Base-by-base conservation (phyloP, 2,113 vertebrate genomes). In the Suricata suricatta region DNA sequence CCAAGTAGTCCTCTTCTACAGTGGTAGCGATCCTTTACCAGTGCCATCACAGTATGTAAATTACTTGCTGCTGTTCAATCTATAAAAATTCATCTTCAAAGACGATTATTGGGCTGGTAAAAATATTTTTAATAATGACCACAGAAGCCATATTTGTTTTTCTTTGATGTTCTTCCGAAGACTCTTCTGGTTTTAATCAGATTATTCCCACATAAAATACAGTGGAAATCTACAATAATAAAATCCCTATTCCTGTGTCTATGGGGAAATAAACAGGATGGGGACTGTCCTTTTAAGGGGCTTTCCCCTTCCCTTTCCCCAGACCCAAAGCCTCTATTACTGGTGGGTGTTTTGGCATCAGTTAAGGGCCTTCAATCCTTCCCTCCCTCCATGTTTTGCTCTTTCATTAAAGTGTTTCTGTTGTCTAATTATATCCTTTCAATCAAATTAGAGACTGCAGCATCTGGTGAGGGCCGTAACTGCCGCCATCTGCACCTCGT, bases 361-460 rank as follows among this genome's bases (percentile, higher is more conserved):
- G 85, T 99, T 98, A 98, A 99, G 98, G 98, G 99, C 99, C 99
- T 99, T 99, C 99, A 99, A 98, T 98, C 98, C 98, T 98, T 98
- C 98, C 98, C 98, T 98, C 97, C 97, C 94, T 98, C 98, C 98
- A 93, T 98, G 98, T 98, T 80, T 99, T 98, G 97, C 98, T 98
- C 98, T 99, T 98, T 98, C 98, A 99, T 99, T 99, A 99, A 98
- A 99, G 99, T 99, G 99, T 99, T 99, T 99, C 99, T 99, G 99
- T 99, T 99, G 99, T 99, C 99, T 99, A 99, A 99, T 99, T 99
- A 99, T 99, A 99, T 99, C 99, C 99, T 99, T 99, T 99, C 99
- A 99, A 99, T 99, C 98, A 99, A 99, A 99, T 99, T 99, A 99
- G 99, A 99, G 99, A 99, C 99, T 99, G 99, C 98, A 98, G 99